Conservation (phyloP, 2,797 vertebrate genomes). For the Gobio occitaniae region DNA sequence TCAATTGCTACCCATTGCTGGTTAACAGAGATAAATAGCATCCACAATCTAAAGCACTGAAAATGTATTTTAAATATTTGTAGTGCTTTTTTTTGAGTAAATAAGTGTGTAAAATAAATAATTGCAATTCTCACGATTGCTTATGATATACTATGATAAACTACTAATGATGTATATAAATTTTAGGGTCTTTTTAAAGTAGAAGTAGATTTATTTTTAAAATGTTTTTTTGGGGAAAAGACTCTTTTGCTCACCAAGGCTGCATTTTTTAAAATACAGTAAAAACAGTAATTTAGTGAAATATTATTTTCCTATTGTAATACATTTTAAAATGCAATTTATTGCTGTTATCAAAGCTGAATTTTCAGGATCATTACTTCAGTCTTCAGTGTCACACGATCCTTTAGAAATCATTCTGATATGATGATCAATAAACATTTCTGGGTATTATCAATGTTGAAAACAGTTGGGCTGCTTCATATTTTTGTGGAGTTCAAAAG, state of each 20-base stretch:
- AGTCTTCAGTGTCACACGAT: not conserved
- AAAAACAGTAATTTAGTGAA: not conserved
- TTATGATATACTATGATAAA: not conserved
- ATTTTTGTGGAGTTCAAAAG: not conserved
- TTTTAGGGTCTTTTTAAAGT: too few species aligned
- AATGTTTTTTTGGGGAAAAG: not conserved
- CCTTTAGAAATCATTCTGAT: not conserved
- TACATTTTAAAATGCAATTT: not conserved
- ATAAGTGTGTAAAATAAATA: not conserved
- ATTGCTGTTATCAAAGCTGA: not conserved
- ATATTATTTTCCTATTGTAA: not conserved
- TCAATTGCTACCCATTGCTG: not conserved
- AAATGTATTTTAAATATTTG: not conserved
- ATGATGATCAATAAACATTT: too few species aligned
- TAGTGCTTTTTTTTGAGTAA: not conserved
- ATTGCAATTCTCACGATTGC: not conserved
- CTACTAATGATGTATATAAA: not conserved
- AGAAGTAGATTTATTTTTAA: too few species aligned
- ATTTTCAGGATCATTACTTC: not conserved
- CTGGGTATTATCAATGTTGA: not conserved
- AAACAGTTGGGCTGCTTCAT: not conserved
- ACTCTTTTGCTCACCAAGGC: not conserved
- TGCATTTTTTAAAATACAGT: not conserved
- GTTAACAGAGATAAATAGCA: not conserved
- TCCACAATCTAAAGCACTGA: not conserved